Base-by-base conservation (phyloP, 2,113 vertebrate genomes). In the Electrona antarctica region DNA sequence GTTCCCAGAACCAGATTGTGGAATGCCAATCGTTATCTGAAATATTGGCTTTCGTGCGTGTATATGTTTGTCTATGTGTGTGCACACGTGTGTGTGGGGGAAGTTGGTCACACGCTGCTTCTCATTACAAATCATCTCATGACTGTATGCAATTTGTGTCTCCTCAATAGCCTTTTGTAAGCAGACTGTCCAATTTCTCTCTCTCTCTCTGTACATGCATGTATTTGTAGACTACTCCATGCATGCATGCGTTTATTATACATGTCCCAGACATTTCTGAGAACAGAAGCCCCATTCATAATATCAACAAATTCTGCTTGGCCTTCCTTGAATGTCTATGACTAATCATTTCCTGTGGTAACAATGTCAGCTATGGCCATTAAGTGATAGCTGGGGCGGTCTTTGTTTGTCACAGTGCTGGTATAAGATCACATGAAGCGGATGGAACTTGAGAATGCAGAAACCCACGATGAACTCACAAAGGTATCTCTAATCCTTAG, bases 101-200 rank as follows among this genome's bases (percentile, higher is more conserved):
- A 75, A 74, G 49, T 14, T 52, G 70, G 85, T 87, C 83, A 87
- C 81, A 89, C 41, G 78, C 80, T 73, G 85, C 83, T 69, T 78
- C 81, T 89, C 73, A 84, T 87, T 88, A 87, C 77, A 73, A 85
- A 85, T 82, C 81, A 78, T 83, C 88, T 86, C 81, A 85, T 89
- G 88, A 88, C 88, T 87, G 64, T 71, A 67, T 83, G 85, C 76
- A 81, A 81, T 90, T 87, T 86, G 84, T 69, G 71, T 69, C 28
- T 80, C 64, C 81, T 86, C 76, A 77, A 59, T 77, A 73, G 78
- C 83, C 67, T 82, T 88, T 84, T 80, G 81, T 80, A 67, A 79
- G 79, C 80, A 79, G 67, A 46, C 80, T 66, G 67, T 74, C 68
- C 71, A 66, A 82, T 63, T 14, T 10, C 59, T 67, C 28, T 63